These are phyloP conservation scores for Coleophora deauratella DNA, from an alignment of 2,888 invertebrate genomes.

Conservation along the genomic window DNA sequence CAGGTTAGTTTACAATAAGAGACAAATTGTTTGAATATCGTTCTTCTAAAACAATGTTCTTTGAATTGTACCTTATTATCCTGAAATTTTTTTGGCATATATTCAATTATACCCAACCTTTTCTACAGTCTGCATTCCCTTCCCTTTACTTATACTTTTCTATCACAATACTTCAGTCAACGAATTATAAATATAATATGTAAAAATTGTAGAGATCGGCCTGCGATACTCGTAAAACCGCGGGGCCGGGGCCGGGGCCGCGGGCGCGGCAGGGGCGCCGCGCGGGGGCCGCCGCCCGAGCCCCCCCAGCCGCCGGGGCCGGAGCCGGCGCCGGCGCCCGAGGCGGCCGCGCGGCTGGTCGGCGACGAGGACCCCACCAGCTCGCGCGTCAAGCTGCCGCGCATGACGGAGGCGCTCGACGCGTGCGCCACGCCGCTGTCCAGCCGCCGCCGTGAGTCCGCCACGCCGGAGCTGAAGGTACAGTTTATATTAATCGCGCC, in stretches of 20 bases:
- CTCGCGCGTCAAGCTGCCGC: slow-evolving; percentile 60
- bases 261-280: slow-evolving; percentile 50
- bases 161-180: too few species aligned
- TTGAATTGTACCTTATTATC: too few species aligned
- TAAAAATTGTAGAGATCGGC: slow-evolving; percentile 47
- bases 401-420: slow-evolving; percentile 63
- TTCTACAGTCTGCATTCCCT: too few species aligned
- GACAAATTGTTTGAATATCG: too few species aligned
- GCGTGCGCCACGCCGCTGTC: slow-evolving; percentile 47
- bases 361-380: slow-evolving; percentile 55
- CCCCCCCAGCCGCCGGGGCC: slow-evolving; percentile 20
- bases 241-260: slow-evolving; percentile 53
- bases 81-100: too few species aligned
- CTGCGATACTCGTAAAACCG: slow-evolving; percentile 47
- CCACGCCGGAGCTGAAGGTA: slow-evolving; percentile 20
- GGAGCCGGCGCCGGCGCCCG: slow-evolving; percentile 14
- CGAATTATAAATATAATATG: too few species aligned
- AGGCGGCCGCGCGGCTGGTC: slow-evolving; percentile 8
- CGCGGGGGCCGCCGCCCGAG: slow-evolving; percentile 24
- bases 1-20: slow-evolving; percentile 34
- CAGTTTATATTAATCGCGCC: too few species aligned
- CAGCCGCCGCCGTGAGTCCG: slow-evolving; percentile 40
- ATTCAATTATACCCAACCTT: too few species aligned
- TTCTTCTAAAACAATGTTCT: neutral
- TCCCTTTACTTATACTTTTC: too few species aligned